These are phyloP conservation scores for Ichneumon xanthorius DNA, from an alignment of 2,888 invertebrate species.

Conservation along the genomic window DNA sequence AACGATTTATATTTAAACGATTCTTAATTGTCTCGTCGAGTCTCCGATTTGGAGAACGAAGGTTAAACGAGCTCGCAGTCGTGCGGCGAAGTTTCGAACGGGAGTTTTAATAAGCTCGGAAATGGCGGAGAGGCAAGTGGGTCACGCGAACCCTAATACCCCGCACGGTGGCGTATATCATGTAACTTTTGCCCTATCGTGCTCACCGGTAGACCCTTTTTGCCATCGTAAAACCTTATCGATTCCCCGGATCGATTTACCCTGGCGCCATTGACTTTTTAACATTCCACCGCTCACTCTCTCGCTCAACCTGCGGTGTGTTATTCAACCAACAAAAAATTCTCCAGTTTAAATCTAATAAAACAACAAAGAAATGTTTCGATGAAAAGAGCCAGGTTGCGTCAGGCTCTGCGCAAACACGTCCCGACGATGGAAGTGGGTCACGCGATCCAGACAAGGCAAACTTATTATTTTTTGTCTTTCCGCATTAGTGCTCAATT, in stretches of 20 bases:
- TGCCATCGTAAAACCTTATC: slow-evolving; percentile 47
- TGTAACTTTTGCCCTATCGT: slow-evolving; percentile 40
- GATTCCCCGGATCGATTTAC: slow-evolving; percentile 53
- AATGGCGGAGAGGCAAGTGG: slow-evolving; percentile 67
- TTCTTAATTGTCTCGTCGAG: slow-evolving; percentile 54
- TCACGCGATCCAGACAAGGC: background rate
- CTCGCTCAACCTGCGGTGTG: background rate
- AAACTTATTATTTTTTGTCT: background rate
- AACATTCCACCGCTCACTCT: slow-evolving; percentile 31
- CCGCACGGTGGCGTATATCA: slow-evolving; percentile 36
- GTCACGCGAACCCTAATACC: slow-evolving; percentile 67
- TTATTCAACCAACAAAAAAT: background rate
- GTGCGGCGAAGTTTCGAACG: slow-evolving; percentile 42
- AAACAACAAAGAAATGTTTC: slow-evolving; percentile 13
- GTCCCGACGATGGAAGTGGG: background rate
- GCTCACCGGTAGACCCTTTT: slow-evolving; percentile 36
- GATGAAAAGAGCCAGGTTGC: background rate
- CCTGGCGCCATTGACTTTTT: slow-evolving; percentile 42
- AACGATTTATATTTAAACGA: slow-evolving; percentile 50
- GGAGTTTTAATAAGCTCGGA: slow-evolving; percentile 50
- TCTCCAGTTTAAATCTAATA: background rate
- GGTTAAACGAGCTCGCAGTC: slow-evolving; percentile 29
- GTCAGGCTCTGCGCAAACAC: background rate
- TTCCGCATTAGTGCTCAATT: background rate
- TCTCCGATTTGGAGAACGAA: slow-evolving; percentile 12